Evolutionary conservation across 2,113 vertebrate species (phyloP), one percentile per base, ranked within the genome.

Genomic region (Anoplopoma fimbria): DNA sequence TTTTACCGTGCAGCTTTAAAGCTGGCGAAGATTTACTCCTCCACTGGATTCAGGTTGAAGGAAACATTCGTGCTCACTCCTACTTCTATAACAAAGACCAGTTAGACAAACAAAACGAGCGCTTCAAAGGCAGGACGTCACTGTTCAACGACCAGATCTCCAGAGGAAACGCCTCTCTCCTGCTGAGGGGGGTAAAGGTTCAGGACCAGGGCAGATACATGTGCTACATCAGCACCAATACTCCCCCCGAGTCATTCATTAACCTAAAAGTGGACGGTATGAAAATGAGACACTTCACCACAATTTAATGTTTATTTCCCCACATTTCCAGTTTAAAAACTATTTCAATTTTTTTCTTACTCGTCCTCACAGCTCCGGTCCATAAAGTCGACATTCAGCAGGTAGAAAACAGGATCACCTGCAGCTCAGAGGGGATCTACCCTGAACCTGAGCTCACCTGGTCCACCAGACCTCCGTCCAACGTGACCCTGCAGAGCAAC

Each of bases 111-210:
- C 95, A 96, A 84, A 1, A 86, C 3, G 0, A 0, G 0, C 4
- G 0, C 15, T 96, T 93, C 80, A 88, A 7, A 25, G 27, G 14
- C 42, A 92, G 95, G 58, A 95, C 96, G 0, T 87, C 69, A 0
- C 78, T 96, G 81, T 95, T 94, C 68, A 23, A 25, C 0, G 14
- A 91, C n/a, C 72, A 91, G 72, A 88, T 96, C 55, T 0, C 19
- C 17, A 10, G 0, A 2, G 95, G 95, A 69, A 95, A 95, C 9
- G 90, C 92, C 2, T 96, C 96, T 0, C 93, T 96, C 27, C 72
- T 15, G 34, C 87, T 96, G 58, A 88, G 0, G 3, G 9, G 78
- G 0, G 57, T 94, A 40, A 2, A 5, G 0, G 0, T 88, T 10
- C 19, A 47, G 75, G 96, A 95, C 7, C 7, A 74, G n/a, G 94